phyloP scores from a whole-genome alignment of 2,797 vertebrate genomes.

The Nasua narica region DNA sequence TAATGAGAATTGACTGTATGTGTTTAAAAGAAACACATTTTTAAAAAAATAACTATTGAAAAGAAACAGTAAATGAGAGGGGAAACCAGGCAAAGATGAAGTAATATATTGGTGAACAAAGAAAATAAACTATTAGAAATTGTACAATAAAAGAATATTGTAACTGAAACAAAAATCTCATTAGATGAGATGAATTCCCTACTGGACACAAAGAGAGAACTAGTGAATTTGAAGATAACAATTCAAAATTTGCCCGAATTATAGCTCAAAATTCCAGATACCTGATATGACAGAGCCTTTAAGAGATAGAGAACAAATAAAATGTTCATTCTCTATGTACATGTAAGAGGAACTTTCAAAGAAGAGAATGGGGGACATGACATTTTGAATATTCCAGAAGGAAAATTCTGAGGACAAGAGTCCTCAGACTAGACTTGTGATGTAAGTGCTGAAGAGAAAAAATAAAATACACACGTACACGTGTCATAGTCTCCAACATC shows the following conservation, averaged over 20 bases:
- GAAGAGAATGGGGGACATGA: not conserved
- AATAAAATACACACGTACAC: not conserved
- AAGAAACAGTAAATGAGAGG: not conserved
- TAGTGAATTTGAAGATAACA: not conserved
- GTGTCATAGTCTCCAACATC: not conserved
- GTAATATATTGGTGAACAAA: not conserved
- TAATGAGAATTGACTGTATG: not conserved
- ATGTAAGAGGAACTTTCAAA: not conserved
- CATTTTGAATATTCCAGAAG: constrained; percentile 24
- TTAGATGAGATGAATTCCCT: not conserved
- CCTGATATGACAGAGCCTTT: not conserved
- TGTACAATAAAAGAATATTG: not conserved
- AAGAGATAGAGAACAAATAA: not conserved
- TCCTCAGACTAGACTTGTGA: not conserved
- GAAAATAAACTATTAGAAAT: not conserved
- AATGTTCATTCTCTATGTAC: not conserved
- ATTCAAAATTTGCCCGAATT: not conserved
- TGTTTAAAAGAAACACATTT: not conserved
- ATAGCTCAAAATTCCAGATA: not conserved
- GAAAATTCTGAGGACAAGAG: not conserved
- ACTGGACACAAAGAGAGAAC: not conserved
- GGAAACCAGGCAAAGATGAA: not conserved
- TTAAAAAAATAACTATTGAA: not conserved
- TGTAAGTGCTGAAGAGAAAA: not conserved
- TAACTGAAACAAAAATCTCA: not conserved